phyloP scores from a whole-genome alignment of 2,113 vertebrate species.

The Corydoras sp. region DNA sequence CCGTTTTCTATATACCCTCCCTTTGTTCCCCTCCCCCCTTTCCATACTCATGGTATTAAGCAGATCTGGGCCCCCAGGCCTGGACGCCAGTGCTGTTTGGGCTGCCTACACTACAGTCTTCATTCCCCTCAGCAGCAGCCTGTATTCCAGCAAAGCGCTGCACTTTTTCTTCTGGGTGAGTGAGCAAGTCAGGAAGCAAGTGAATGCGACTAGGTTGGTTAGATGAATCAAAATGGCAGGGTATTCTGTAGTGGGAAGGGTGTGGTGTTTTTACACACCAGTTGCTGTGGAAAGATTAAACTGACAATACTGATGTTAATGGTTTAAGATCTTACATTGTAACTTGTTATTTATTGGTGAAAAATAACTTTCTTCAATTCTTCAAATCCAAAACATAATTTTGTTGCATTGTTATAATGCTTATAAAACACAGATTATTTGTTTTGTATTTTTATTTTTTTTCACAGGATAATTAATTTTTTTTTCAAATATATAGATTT shows the following conservation, averaged over 20 bases:
- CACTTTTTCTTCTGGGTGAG: conserved; percentile 71
- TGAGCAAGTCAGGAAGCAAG: conserved; percentile 26
- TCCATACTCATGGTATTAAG: conserved; percentile 58
- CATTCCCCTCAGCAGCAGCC: conserved; percentile 70
- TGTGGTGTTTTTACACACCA: neutral
- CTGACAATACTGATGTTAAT: too few species aligned
- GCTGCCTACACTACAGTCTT: conserved; percentile 71
- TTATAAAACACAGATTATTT: too few species aligned
- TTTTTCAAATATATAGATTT: too few species aligned
- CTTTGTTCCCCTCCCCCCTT: conserved; percentile 33
- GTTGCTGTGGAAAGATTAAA: neutral
- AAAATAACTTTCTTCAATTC: too few species aligned
- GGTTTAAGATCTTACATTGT: too few species aligned
- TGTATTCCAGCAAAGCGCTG: conserved; percentile 69
- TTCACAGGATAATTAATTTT: too few species aligned
- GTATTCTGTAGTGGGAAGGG: neutral
- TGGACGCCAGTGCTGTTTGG: conserved; percentile 58
- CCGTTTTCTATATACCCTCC: conserved; percentile 44
- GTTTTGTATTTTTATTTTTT: too few species aligned
- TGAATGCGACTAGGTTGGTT: neutral
- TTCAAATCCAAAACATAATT: too few species aligned
- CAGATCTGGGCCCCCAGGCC: conserved; percentile 62
- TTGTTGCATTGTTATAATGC: too few species aligned
- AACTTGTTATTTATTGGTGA: too few species aligned
- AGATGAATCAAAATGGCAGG: neutral